These are phyloP conservation scores for Borostomias antarcticus DNA, from an alignment of 2,797 vertebrate genomes.

Conservation along the genomic window DNA sequence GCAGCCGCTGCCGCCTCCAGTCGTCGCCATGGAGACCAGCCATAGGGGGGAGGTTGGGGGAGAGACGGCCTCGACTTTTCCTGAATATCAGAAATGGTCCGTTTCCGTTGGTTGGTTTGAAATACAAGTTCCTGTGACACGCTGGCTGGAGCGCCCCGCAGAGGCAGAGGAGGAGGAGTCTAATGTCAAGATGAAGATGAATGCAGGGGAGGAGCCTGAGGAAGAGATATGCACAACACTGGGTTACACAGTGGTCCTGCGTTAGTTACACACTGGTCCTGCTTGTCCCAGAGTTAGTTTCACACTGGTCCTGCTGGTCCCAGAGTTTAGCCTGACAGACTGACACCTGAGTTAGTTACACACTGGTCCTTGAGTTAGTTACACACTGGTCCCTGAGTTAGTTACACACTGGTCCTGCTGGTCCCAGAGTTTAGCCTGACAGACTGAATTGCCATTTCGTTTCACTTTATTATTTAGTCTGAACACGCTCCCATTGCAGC, in stretches of 20 bases:
- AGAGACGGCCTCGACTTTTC: slow-evolving; percentile 77
- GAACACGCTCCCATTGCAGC: too few species aligned
- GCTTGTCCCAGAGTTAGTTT: too few species aligned
- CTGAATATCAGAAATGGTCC: slow-evolving; percentile 97
- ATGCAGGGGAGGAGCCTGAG: slow-evolving; percentile 92
- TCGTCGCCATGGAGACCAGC: slow-evolving; percentile 92
- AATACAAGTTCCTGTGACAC: slow-evolving; percentile 60
- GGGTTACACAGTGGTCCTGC: not conserved
- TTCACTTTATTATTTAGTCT: too few species aligned
- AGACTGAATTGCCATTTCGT: too few species aligned
- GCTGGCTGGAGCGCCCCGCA: slow-evolving; percentile 71
- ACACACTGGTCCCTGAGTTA: too few species aligned
- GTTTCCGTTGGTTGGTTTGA: slow-evolving; percentile 45
- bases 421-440: too few species aligned
- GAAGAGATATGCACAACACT: not conserved
- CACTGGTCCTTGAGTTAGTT: too few species aligned
- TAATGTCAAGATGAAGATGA: slow-evolving; percentile 98
- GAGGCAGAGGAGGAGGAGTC: slow-evolving; percentile 68
- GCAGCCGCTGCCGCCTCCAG: slow-evolving; percentile 90
- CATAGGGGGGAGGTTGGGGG: slow-evolving; percentile 80
- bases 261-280: too few species aligned
- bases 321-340: too few species aligned
- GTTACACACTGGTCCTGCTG: too few species aligned
- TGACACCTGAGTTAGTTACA: too few species aligned
- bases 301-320: too few species aligned